Conservation (phyloP, 2,888 invertebrate genomes). For the Synanthedon myopaeformis region DNA sequence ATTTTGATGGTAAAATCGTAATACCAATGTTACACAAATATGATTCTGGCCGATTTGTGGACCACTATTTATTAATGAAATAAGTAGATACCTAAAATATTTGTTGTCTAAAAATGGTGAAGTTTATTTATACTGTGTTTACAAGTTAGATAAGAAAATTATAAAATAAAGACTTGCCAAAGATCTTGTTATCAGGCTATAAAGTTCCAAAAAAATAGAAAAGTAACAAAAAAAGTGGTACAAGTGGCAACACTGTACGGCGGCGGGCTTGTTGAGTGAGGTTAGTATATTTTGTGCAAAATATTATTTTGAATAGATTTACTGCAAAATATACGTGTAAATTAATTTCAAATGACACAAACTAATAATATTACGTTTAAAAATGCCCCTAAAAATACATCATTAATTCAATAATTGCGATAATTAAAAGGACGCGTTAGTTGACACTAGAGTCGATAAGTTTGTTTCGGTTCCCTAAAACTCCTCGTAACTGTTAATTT, state of each 20-base stretch:
- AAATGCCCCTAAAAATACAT: constrained; percentile 9
- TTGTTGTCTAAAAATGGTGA: no score
- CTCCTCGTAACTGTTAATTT: constrained; percentile 17
- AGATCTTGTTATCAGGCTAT: no score
- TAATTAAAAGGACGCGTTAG: constrained; percentile 50
- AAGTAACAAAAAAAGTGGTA: no score
- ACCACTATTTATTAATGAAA: not conserved
- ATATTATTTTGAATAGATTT: constrained; percentile 28
- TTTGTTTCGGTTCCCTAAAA: constrained; percentile 29
- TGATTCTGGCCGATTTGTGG: no score
- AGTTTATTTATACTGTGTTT: no score
- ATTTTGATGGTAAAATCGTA: no score
- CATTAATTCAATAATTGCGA: constrained; percentile 41
- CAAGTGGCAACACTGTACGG: constrained; percentile 30
- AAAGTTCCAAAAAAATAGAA: no score
- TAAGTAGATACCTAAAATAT: not conserved
- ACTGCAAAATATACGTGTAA: constrained; percentile 9
- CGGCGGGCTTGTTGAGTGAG: constrained; percentile 51
- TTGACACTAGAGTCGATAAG: constrained; percentile 40
- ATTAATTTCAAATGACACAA: constrained; percentile 4
- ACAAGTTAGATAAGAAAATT: no score
- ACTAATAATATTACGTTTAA: constrained; percentile 6
- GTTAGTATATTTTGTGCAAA: constrained; percentile 48
- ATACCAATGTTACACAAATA: no score
- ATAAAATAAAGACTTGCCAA: no score